Conservation (phyloP, 2,888 invertebrate species). For the Lottia gigantea region DNA sequence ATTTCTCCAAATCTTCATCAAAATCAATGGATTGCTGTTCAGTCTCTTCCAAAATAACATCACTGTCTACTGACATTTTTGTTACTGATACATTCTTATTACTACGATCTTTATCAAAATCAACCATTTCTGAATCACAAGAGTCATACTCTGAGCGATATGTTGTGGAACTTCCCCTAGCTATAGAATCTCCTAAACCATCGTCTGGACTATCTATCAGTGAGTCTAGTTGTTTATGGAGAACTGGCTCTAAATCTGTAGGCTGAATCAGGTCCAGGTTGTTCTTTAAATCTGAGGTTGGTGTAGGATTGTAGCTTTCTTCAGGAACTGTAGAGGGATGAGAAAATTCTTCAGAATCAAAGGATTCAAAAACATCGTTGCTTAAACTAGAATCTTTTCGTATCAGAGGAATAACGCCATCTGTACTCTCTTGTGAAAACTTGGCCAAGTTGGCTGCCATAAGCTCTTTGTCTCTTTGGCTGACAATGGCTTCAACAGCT, state of each 20-base stretch:
- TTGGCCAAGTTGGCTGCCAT: conserved; percentile 88
- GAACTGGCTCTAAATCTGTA: conserved; percentile 31
- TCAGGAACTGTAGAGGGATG: conserved; percentile 59
- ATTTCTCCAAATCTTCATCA: conserved; percentile 31
- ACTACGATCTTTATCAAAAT: conserved; percentile 48
- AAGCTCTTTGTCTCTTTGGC: conserved; percentile 71
- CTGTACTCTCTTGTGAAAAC: conserved; percentile 77
- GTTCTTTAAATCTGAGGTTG: conserved; percentile 55
- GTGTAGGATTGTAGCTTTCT: conserved; percentile 58
- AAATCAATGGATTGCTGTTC: conserved; percentile 23
- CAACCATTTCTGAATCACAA: conserved; percentile 54
- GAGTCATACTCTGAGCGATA: conserved; percentile 55
- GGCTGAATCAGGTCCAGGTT: conserved; percentile 49
- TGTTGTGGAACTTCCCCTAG: conserved; percentile 48
- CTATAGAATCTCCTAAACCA: conserved; percentile 63
- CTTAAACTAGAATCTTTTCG: conserved; percentile 69
- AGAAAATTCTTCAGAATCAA: conserved; percentile 63
- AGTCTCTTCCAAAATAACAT: conserved; percentile 44
- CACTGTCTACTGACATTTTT: conserved; percentile 70
- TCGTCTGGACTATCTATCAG: conserved; percentile 63
- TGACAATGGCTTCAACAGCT: conserved; percentile 91
- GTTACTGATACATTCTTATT: conserved; percentile 60
- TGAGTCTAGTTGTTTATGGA: conserved; percentile 22
- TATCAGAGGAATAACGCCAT: conserved; percentile 62
- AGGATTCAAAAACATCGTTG: conserved; percentile 70